phyloP scores from a whole-genome alignment of 92 coral and sea anemone species.

The Pocillopora grandis region DNA sequence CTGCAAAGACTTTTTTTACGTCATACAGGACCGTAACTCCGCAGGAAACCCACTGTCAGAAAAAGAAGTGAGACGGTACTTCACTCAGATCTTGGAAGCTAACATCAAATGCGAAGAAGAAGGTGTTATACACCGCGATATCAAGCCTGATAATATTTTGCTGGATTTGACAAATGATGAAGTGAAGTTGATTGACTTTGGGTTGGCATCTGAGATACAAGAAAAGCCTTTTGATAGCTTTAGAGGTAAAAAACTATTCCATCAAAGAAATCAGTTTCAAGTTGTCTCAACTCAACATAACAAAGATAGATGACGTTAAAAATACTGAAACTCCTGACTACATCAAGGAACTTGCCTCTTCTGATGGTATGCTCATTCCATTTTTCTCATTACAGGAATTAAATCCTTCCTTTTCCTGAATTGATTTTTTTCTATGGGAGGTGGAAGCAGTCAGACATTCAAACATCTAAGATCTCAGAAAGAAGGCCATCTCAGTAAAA shows the following conservation, averaged over 20 bases:
- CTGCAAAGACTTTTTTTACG: slow-evolving; percentile 11
- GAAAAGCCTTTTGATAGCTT: not conserved
- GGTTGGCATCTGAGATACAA: slow-evolving; percentile 15
- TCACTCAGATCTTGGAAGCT: slow-evolving; percentile 5
- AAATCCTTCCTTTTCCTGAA: too few species aligned
- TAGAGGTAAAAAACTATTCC: not conserved
- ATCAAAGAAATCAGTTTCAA: not conserved
- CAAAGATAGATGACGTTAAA: not conserved
- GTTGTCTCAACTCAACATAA: too few species aligned
- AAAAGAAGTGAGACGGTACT: not conserved
- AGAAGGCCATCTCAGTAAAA: too few species aligned
- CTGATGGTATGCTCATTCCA: not conserved
- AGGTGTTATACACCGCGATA: slow-evolving; percentile 20
- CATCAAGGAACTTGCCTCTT: not conserved
- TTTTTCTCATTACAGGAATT: not conserved
- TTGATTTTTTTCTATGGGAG: too few species aligned
- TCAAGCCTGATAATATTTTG: slow-evolving; percentile 12
- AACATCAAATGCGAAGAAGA: slow-evolving; percentile 14
- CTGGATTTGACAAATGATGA: slow-evolving; percentile 9
- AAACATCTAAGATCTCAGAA: too few species aligned
- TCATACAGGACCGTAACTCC: slow-evolving; percentile 8
- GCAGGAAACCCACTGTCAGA: not conserved
- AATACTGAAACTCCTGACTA: slow-evolving; percentile 1
- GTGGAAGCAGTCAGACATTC: too few species aligned
- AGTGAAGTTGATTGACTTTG: slow-evolving; percentile 20